Evolutionary conservation across 2,797 vertebrate genomes (phyloP), one percentile per base, ranked within the genome.

Genomic region (Labeo calbasu): DNA sequence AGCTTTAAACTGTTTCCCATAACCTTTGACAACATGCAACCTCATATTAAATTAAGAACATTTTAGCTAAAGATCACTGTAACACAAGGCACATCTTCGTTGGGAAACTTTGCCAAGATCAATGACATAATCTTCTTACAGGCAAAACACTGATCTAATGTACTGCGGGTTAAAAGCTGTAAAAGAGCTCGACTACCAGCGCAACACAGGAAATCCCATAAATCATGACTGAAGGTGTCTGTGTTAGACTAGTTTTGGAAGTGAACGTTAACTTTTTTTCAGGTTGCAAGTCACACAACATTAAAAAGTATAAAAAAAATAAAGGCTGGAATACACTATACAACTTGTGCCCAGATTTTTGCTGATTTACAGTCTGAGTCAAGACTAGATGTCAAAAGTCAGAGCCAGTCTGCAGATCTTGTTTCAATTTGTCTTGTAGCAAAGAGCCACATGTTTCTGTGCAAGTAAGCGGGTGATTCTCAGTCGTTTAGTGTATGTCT

Each of bases 1-100:
- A 53, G 46, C 70, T 32, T 75, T 11, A 50, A 65, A 32, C 43
- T 65, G 76, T 78, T 78, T 78, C 76, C 76, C 76, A 78, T 78
- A 63, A 78, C 43, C 76, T 63, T 65, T 78, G 76, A 78, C 76
- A 65, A 78, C 76, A 82, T 53, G 75, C 59, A 82, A 73, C 46
- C 70, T 40, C 46, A 82, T 82, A 82, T 82, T 82, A 65, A 75
- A 82, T 82, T 82, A 82, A 65, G 81, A 82, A 82, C 81, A 82
- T 75, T 82, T 82, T 75, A 82, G 70, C 59, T 71, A 82, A 82
- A 75, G 81, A 75, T 75, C 71, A 65, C 21, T 82, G 81, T 82
- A 82, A 82, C 81, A 82, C 81, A 75, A 82, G 28, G 71, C 81
- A 75, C 59, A 40, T 75, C 81, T 53, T 75, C 21, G 14, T 65